Base-by-base conservation (phyloP, 2,888 invertebrate species). In the Cerastis rubricosa region DNA sequence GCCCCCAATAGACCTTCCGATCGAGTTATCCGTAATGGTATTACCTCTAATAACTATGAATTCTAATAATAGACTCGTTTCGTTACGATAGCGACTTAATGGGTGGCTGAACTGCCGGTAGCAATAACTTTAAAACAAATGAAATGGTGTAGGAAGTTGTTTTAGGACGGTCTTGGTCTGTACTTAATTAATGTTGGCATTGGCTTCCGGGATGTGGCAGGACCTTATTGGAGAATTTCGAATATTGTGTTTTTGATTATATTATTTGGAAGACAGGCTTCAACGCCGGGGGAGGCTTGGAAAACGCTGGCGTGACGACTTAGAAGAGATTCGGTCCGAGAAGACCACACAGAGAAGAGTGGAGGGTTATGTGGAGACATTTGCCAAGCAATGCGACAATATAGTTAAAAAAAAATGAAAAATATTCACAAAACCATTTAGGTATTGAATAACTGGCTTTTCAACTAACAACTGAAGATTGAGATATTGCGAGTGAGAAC, bases 1-100 rank as follows among this genome's bases (percentile, higher is more conserved):
- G 88, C 90, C 87, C 87, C 87, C 84, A 78, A 86, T 87, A 76
- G 85, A 78, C 77, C 66, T 68, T 47, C 78, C 71, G 76, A 85
- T 78, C 74, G 73, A 86, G 80, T 83, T 81, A 81, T 72, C 74
- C 43, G 25, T 83, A 83, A 83, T 70, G 73, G 76, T 72, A 83
- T 81, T 80, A 78, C 74, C 76, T 78, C 47, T 67, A 85, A 78
- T 81, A 72, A 76, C 85, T 83, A 78, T 76, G 66, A 85, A 79
- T 81, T 81, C 72, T 71, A 71, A 76, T 84, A 70, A 84, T 79
- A 68, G 78, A 81, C 70, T 73, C 71, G 54, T 72, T 79, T 74
- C 29, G 57, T 64, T 64, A 29, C 61, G 76, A 76, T 78, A 81
- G 49, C 29, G 65, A 51, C 51, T 67, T 76, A 83, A 81, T 69